Evolutionary conservation across 2,113 vertebrate species (phyloP).

Genomic region (Toxotes chatareus): DNA sequence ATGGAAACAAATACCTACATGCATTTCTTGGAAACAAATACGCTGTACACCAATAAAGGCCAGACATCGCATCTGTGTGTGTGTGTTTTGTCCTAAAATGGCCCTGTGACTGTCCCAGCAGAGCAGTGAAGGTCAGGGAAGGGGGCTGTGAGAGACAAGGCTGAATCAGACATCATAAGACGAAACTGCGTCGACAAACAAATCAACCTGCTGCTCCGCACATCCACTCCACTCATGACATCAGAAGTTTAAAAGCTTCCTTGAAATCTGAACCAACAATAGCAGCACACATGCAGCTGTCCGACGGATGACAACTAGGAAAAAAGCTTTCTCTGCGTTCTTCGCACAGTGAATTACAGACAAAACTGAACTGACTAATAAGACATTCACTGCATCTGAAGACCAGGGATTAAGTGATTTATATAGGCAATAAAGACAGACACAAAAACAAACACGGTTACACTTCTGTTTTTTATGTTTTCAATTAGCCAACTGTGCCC

Average conservation of each 20-base stretch:
- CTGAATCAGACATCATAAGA: neutral
- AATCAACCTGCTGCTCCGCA: constrained; percentile 4
- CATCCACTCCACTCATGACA: neutral
- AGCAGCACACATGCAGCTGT: constrained; percentile 6
- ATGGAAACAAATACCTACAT: constrained; percentile 64
- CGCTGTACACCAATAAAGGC: constrained; percentile 11
- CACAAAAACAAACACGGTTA: neutral
- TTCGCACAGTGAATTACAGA: no score
- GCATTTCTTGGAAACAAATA: constrained; percentile 58
- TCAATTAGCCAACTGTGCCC: neutral
- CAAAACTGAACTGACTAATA: neutral
- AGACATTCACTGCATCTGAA: neutral
- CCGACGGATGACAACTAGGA: neutral
- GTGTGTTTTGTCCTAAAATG: constrained; percentile 13
- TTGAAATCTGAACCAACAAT: constrained; percentile 16
- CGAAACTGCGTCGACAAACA: neutral
- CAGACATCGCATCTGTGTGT: constrained; percentile 10
- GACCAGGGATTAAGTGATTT: neutral
- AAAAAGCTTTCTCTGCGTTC: neutral
- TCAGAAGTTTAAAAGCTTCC: constrained; percentile 21
- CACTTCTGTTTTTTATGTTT: neutral
- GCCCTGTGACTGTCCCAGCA: neutral
- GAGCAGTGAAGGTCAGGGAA: constrained; percentile 41
- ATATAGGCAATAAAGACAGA: neutral
- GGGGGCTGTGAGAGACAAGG: neutral